A percentile compares a stretch with the other conserved stretches of the same genome.
Evolutionary conservation across 2,113 vertebrate species (phyloP).

Genomic region (Cinclus cinclus): DNA sequence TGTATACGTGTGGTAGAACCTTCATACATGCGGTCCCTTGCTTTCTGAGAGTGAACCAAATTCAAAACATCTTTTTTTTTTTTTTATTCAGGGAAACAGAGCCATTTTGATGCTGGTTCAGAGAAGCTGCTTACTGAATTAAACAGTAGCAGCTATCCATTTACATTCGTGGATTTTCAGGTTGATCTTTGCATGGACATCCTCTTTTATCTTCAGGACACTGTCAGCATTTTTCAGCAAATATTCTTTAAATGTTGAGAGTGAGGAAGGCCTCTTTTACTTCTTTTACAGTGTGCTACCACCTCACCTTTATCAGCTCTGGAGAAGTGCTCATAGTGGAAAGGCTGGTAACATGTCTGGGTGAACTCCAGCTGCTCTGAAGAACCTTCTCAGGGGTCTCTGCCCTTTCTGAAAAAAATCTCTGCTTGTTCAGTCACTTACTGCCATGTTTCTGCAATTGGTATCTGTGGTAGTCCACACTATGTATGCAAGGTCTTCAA

Average conservation of each 20-base stretch:
- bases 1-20: not conserved
- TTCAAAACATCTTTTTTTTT: not conserved
- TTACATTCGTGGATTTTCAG: not conserved
- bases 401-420: not conserved
- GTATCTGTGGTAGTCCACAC: not conserved
- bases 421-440: not conserved
- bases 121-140: not conserved
- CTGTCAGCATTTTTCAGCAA: not conserved
- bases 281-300: not conserved
- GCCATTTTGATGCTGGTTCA: not conserved
- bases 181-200: not conserved
- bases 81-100: not conserved
- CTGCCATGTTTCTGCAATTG: not conserved
- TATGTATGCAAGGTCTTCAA: not conserved
- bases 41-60: not conserved
- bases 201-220: not conserved
- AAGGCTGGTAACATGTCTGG: not conserved
- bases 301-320: not conserved
- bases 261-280: not conserved
- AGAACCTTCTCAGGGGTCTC: not conserved
- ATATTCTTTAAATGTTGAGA: not conserved
- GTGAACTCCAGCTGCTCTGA: not conserved
- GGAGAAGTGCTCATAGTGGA: not conserved
- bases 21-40: not conserved
- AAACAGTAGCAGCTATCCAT: not conserved